phyloP scores from a whole-genome alignment of 37 sponge, comb jelly and placozoan genomes.

The Halisarca cf. caerulea region DNA sequence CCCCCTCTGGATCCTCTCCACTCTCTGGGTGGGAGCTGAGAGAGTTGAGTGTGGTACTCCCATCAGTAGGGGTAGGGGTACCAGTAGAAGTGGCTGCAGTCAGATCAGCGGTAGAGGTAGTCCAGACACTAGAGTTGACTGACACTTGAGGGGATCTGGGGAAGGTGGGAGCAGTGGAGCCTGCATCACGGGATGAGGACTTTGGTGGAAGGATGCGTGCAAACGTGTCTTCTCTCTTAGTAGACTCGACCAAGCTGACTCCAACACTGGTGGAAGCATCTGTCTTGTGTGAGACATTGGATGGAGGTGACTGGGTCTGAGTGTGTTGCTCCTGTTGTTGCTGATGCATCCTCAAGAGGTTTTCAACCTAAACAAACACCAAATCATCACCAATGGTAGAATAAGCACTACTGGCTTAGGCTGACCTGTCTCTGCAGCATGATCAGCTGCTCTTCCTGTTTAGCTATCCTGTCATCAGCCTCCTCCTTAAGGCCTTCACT shows the following conservation, averaged over 20 bases:
- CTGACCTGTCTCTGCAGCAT: constrained; percentile 45
- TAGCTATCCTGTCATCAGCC: neutral
- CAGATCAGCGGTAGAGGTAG: neutral
- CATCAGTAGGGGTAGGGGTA: too few species aligned
- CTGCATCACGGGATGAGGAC: neutral
- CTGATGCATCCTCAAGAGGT: neutral
- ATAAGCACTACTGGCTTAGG: too few species aligned
- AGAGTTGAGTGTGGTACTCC: too few species aligned
- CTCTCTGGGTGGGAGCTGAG: too few species aligned
- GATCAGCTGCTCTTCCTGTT: constrained; percentile 39
- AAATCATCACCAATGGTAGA: too few species aligned
- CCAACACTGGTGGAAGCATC: constrained; percentile 46
- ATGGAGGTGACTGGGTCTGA: neutral
- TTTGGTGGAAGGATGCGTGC: neutral
- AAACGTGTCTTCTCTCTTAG: neutral
- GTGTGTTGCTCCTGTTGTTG: constrained; percentile 8
- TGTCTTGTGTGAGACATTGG: neutral
- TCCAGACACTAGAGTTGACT: neutral
- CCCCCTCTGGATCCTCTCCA: too few species aligned
- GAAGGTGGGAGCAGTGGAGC: too few species aligned
- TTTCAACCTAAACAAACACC: neutral
- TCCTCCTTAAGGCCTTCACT: neutral
- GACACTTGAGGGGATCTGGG: neutral
- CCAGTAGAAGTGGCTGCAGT: neutral
- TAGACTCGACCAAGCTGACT: neutral